phyloP scores from a whole-genome alignment of 2,113 vertebrate genomes.

The Neodon shergylaensis region DNA sequence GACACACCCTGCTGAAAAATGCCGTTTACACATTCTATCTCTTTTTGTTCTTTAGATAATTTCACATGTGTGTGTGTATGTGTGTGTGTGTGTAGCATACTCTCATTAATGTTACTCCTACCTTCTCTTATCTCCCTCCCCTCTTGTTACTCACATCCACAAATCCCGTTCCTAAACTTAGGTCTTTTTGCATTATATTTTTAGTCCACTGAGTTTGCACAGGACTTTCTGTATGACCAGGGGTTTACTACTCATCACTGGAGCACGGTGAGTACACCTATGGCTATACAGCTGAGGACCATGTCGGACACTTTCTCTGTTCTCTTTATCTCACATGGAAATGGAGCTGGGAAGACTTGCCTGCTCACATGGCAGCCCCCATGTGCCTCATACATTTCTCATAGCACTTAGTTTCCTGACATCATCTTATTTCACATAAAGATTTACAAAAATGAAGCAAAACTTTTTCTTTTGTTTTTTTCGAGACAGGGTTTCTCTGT shows the following conservation, averaged over 20 bases:
- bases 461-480: no score
- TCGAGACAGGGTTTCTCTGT: no score
- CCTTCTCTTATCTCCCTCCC: neutral
- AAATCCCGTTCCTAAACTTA: neutral
- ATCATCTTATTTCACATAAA: neutral
- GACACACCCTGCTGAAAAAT: neutral
- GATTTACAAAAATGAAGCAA: neutral
- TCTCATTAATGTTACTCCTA: neutral
- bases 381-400: neutral
- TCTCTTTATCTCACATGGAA: neutral
- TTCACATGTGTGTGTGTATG: neutral
- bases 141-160: no score
- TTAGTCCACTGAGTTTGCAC: neutral
- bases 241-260: neutral
- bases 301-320: neutral
- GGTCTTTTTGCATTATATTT: neutral
- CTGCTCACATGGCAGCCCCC: neutral
- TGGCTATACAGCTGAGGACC: neutral
- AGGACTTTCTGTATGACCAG: neutral
- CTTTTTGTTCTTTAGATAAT: neutral
- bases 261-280: no score
- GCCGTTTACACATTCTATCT: neutral
- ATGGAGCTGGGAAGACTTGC: neutral
- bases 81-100: neutral
- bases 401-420: neutral